A percentile compares a stretch with the other conserved stretches of the same genome.
Conservation (phyloP, 2,113 vertebrate genomes). For the Pachycephala philippinensis region DNA sequence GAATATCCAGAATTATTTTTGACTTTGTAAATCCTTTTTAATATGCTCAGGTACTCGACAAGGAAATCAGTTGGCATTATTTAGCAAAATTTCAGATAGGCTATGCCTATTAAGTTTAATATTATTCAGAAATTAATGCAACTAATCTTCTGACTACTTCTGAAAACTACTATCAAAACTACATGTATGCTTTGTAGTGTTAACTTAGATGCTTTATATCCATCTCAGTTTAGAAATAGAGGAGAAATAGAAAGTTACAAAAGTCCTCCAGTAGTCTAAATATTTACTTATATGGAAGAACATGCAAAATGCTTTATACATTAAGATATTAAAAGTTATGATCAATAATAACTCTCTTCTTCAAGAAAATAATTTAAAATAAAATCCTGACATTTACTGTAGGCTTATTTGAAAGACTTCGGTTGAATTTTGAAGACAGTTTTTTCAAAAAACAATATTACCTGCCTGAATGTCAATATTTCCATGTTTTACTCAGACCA, state of each 20-base stretch:
- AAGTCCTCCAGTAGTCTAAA: neutral
- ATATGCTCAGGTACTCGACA: neutral
- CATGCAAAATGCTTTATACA: neutral
- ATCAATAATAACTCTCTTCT: neutral
- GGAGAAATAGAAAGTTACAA: neutral
- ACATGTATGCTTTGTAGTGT: neutral
- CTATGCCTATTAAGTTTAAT: neutral
- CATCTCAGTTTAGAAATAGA: neutral
- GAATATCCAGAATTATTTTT: neutral
- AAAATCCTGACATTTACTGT: neutral
- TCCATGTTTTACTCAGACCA: neutral
- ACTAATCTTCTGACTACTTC: neutral
- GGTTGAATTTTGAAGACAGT: neutral
- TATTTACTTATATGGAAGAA: neutral
- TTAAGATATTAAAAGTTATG: neutral
- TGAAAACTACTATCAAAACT: neutral
- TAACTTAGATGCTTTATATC: neutral
- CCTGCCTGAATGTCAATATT: neutral
- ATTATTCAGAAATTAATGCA: neutral
- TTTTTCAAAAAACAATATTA: neutral
- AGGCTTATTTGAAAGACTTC: neutral
- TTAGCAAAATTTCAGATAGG: neutral
- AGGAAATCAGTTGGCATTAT: neutral
- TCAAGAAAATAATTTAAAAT: neutral
- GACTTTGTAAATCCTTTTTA: neutral